These are phyloP conservation scores for Anoplius nigerrimus DNA, from an alignment of 2,888 invertebrate genomes.

Conservation along the genomic window DNA sequence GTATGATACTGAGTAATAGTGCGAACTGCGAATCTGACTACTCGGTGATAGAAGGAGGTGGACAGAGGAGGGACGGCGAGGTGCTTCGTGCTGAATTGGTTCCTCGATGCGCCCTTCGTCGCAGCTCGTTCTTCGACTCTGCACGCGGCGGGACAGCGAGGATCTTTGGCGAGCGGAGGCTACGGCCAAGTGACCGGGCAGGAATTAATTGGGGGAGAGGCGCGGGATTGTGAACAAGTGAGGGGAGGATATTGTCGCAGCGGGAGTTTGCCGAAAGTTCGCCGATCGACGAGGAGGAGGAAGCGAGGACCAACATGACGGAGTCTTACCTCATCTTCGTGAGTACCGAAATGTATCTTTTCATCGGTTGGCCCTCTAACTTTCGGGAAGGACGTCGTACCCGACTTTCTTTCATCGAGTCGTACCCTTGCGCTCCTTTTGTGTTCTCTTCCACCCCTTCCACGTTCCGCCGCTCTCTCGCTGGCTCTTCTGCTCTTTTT, in stretches of 20 bases:
- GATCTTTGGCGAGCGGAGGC: conserved; percentile 50
- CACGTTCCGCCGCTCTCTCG: background rate
- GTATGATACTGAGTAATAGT: conserved; percentile 18
- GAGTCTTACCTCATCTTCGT: conserved; percentile 46
- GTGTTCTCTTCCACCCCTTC: background rate
- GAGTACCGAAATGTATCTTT: conserved; percentile 29
- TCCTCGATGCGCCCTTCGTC: conserved; percentile 50
- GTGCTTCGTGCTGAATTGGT: conserved; percentile 10
- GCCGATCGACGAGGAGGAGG: conserved; percentile 19
- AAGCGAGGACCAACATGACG: conserved; percentile 45
- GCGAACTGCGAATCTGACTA: conserved; percentile 8
- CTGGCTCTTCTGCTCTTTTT: background rate
- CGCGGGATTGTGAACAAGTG: conserved; percentile 3
- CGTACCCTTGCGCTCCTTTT: background rate
- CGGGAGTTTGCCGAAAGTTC: background rate
- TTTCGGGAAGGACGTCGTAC: background rate
- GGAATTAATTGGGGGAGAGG: background rate
- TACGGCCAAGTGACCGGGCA: conserved; percentile 7
- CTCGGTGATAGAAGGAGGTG: conserved; percentile 16
- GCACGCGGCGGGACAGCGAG: conserved; percentile 43
- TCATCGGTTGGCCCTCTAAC: background rate
- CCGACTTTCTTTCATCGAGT: background rate
- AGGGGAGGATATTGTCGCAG: conserved; percentile 5
- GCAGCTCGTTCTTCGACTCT: conserved; percentile 38
- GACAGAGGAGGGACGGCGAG: conserved; percentile 17